Base-by-base conservation (phyloP, 1,140 invertebrate genomes). In the Brachionus rubens region DNA sequence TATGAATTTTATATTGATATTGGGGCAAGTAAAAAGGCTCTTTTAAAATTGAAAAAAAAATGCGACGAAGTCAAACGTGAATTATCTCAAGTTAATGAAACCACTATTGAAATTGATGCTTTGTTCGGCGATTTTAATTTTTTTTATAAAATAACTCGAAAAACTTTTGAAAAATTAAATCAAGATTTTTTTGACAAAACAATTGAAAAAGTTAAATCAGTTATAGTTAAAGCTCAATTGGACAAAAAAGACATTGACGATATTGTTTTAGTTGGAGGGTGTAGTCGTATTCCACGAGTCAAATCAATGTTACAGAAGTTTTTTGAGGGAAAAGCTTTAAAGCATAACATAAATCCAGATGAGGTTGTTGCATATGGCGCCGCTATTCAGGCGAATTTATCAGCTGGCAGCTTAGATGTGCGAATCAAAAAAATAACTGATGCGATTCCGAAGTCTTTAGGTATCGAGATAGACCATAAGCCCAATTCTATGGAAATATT, bases 201-300 rank as follows among this genome's bases (percentile, higher is more conserved):
- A 7, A 68, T 85, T 5, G 79, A 83, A 7, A 81, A 83, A 7
- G 81, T 83, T 0, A 80, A 84, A 56, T 78, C 81, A 67, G 80
- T 81, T 12, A 76, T 85, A 2, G 16, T 75, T 7, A 83, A 84
- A 78, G 82, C 83, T 12, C 80, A 81, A 46, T 33, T 85, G 47
- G 79, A 81, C 46, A 83, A 84, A 62, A 43, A 40, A 75, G 47
- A 76, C 56, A 82, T 88, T 21, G 79, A 88, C 68, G 87, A 88
- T 50, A 86, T 89, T 30, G 88, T 89, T 1, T 78, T 89, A 12
- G 87, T 88, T 46, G 88, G 87, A 50, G 88, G 88, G 3, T 88
- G 87, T 1, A 89, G 88, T 0, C 82, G 88, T 40, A 89, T 89
- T 56, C 88, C 88, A 1, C 87, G 87, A 79, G 86, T 89, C 47